Evolutionary conservation across 2,113 vertebrate genomes (phyloP), one percentile per base, ranked within the genome.

Genomic region (Elanoides forficatus): DNA sequence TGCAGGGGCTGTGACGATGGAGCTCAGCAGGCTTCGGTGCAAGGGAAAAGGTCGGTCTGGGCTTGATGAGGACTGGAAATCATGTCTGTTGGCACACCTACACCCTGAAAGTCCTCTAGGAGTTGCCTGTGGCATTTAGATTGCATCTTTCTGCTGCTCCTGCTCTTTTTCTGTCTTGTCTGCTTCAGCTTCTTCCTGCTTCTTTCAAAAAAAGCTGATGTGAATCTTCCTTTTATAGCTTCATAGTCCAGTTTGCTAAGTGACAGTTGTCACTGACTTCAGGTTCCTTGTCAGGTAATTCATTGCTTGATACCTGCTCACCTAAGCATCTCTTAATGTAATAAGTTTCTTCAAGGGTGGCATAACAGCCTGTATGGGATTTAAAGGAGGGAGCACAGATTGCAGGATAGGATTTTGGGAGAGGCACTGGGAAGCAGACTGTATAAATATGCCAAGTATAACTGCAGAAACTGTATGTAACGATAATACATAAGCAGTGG

Each of bases 121-220:
- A 95, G 30, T 42, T 88, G 59, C 19, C 59, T 71, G 32, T 71
- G 21, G 68, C 63, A 21, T 67, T 95, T 63, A 83, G 56, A 71
- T 78, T 80, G 67, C 63, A 38, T 90, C 67, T 92, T 88, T 81
- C 88, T 94, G 82, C 86, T 73, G 38, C n/a, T 83, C 15, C 67
- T 92, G 86, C 86, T 92, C 82, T 95, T 88, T 75, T 93, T 72
- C 90, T 91, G 81, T 79, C 82, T 83, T 47, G 52, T 74, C 63
- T 92, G 58, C 38, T 94, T 88, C 60, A 10, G 5, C 78, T 94
- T 86, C 88, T 86, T 10, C 9, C 55, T 29, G 14, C 85, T 90
- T 48, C 58, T 60, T 85, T 72, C 43, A 53, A 42, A 83, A 87
- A 63, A 48, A 67, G 67, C 71, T 76, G 75, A 88, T 45, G 62